Base-by-base conservation (phyloP, 1,140 invertebrate genomes). In the Leucophenga varia region DNA sequence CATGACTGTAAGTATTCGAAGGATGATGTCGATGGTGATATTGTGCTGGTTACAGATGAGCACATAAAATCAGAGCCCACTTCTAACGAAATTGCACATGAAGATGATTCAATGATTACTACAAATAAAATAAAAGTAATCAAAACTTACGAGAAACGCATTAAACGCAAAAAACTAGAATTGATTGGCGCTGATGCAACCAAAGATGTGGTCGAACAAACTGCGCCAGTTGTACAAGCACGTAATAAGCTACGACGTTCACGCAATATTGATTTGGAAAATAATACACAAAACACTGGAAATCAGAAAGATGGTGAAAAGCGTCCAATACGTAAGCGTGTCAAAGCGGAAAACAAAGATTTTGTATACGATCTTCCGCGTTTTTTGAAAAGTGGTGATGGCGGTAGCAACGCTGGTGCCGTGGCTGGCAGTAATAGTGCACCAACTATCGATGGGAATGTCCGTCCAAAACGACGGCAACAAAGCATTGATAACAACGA, bases 361-460 rank as follows among this genome's bases (percentile, higher is more conserved):
- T 86, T 86, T 67, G 82, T 86, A 45, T 86, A 86, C 60, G 84
- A 86, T 72, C 64, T 84, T 45, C 78, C 78, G n/a, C 78, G 80
- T 76, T 56, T 80, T 49, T 49, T 82, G 50, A 76, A 81, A 76
- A 74, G 52, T 32, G 53, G 50, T 0, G 63, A 67, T 45, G 19
- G 40, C 3, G 28, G 55, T 25, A 45, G n/a, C n/a, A n/a, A n/a
- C n/a, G n/a, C n/a, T n/a, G n/a, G n/a, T n/a, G n/a, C n/a, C n/a
- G n/a, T n/a, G n/a, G n/a, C n/a, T n/a, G n/a, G n/a, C n/a, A n/a
- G n/a, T n/a, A n/a, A n/a, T n/a, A n/a, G n/a, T n/a, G n/a, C n/a
- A n/a, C n/a, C n/a, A n/a, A n/a, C n/a, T n/a, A n/a, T n/a, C n/a
- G n/a, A n/a, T n/a, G 2, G 17, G 18, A 7, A 8, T 22, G 16